These are phyloP conservation scores for Thereuonema tuberculata DNA, from an alignment of 1,140 invertebrate genomes.

Conservation along the genomic window DNA sequence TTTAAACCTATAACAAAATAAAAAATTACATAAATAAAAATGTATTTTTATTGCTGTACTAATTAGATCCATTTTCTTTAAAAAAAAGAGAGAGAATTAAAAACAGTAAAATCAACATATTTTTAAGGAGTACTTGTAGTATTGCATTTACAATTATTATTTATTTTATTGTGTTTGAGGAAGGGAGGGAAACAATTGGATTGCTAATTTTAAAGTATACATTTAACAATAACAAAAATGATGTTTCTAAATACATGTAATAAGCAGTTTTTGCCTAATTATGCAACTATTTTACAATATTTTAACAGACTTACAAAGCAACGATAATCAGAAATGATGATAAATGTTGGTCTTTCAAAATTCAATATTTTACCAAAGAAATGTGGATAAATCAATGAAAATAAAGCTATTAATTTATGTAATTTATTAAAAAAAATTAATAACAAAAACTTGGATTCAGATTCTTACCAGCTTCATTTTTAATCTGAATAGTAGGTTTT, in stretches of 20 bases:
- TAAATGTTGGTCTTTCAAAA: background rate
- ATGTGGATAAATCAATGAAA: background rate
- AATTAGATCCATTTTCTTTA: too few relatives aligned
- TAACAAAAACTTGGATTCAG: background rate
- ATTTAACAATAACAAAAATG: too few relatives aligned
- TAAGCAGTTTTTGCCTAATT: too few relatives aligned
- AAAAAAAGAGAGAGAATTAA: background rate
- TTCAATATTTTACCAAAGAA: background rate
- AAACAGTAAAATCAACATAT: background rate
- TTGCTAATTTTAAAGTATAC: too few relatives aligned
- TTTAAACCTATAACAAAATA: constrained; percentile 26
- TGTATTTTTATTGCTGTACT: too few relatives aligned
- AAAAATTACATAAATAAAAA: background rate
- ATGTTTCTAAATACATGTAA: too few relatives aligned
- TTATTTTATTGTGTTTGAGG: background rate
- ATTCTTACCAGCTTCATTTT: constrained; percentile 1
- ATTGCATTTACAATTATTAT: background rate
- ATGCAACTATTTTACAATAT: too few relatives aligned
- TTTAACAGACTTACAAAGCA: too few relatives aligned
- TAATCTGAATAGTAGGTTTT: background rate
- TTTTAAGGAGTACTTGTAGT: background rate
- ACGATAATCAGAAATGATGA: too few relatives aligned
- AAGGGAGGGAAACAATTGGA: background rate
- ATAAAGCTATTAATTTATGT: background rate
- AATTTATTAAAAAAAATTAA: background rate